phyloP scores from a whole-genome alignment of 2,888 invertebrate genomes.

The Plagodis dolabraria region DNA sequence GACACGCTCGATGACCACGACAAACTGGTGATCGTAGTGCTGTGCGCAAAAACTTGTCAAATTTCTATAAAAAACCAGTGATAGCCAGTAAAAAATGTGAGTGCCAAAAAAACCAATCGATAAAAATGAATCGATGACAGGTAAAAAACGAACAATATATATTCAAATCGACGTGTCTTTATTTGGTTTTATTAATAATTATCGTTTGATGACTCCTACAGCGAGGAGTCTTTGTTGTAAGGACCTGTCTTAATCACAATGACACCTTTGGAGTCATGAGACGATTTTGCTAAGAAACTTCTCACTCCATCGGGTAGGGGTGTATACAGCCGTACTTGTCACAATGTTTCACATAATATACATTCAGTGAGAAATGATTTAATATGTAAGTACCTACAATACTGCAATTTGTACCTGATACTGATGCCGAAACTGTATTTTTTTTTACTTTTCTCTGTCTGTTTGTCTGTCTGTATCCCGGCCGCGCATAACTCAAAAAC shows the following conservation, averaged over 20 bases:
- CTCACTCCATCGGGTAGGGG: too few relatives aligned
- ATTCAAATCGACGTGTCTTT: constrained; percentile 21
- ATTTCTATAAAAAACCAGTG: not conserved
- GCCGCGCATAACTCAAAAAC: too few relatives aligned
- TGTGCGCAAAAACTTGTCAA: constrained; percentile 35
- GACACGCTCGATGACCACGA: constrained; percentile 2
- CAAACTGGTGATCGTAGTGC: constrained; percentile 6
- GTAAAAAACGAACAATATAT: constrained; percentile 28
- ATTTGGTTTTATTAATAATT: constrained; percentile 27
- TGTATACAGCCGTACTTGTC: too few relatives aligned
- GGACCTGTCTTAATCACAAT: not conserved
- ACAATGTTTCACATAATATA: too few relatives aligned
- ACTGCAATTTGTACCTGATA: too few relatives aligned
- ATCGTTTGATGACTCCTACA: constrained; percentile 21
- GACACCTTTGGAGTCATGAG: not conserved
- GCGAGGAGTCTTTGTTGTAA: constrained; percentile 7
- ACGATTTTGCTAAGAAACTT: too few relatives aligned
- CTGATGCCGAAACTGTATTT: too few relatives aligned
- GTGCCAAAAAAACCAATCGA: constrained; percentile 19
- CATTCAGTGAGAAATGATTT: too few relatives aligned
- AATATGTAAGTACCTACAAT: too few relatives aligned
- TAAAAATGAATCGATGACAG: constrained; percentile 23
- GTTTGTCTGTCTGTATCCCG: too few relatives aligned
- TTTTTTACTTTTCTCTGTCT: too few relatives aligned
- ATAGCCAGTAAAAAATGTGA: not conserved